A percentile compares a stretch with the other conserved stretches of the same genome.
Evolutionary conservation across 1,140 invertebrate species (phyloP).

Genomic region (Leptonema lineaticorne): DNA sequence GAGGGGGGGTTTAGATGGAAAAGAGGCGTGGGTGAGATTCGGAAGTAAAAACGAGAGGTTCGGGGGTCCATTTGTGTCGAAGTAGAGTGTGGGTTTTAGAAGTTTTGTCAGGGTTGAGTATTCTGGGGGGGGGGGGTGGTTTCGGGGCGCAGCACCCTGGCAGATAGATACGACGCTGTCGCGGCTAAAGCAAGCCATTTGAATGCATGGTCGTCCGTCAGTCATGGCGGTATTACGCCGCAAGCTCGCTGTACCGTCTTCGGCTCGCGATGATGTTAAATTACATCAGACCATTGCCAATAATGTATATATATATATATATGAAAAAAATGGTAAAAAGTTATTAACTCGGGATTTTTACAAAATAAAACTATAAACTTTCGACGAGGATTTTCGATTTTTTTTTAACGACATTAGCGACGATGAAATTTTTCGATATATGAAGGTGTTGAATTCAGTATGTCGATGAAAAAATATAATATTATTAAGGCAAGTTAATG

Average conservation of each 20-base stretch:
- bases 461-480: too few species aligned
- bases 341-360: too few species aligned
- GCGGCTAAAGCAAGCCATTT: conserved; percentile 65
- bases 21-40: background rate
- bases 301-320: too few species aligned
- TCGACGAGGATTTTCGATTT: too few species aligned
- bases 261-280: conserved; percentile 36
- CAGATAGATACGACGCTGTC: conserved; percentile 41
- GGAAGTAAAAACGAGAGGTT: too few species aligned
- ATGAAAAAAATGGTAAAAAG: too few species aligned
- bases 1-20: background rate
- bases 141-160: conserved; percentile 8
- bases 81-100: background rate
- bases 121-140: background rate
- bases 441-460: too few species aligned
- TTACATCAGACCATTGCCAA: too few species aligned
- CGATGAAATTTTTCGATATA: too few species aligned
- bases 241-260: conserved; percentile 43
- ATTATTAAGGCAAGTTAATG: too few species aligned
- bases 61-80: conserved; percentile 30
- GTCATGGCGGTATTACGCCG: conserved; percentile 61
- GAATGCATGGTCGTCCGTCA: conserved; percentile 70
- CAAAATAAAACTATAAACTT: too few species aligned
- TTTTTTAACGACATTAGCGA: too few species aligned
- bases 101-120: background rate